Conservation (phyloP, 2,113 vertebrate species). For the Prunella fulvescens region DNA sequence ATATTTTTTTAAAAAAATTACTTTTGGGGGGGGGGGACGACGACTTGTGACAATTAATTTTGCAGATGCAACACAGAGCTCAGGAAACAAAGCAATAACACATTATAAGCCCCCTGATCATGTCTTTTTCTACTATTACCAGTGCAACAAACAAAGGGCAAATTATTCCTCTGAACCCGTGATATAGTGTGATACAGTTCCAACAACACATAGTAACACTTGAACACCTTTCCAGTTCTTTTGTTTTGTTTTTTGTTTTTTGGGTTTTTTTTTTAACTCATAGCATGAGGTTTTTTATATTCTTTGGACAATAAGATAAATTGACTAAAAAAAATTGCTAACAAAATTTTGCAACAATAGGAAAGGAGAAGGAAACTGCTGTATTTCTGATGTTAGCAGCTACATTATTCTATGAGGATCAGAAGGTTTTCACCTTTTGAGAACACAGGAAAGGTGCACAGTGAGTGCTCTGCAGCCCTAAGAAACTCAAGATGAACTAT, state of each 20-base stretch:
- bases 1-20: not conserved
- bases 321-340: not conserved
- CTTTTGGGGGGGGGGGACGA: fast-evolving
- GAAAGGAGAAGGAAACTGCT: not conserved
- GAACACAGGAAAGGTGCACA: not conserved
- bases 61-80: not conserved
- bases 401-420: not conserved
- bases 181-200: not conserved
- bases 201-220: not conserved
- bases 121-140: not conserved
- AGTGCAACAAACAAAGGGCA: not conserved
- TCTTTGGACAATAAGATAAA: not conserved
- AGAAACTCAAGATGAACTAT: not conserved
- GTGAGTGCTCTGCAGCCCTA: not conserved
- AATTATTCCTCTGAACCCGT: not conserved
- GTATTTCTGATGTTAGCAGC: not conserved
- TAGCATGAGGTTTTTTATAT: not conserved
- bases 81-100: not conserved
- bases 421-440: not conserved
- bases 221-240: not conserved
- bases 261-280: not conserved
- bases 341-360: not conserved
- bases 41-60: fast-evolving
- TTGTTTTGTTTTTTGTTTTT: not conserved
- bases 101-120: not conserved